Base-by-base conservation (phyloP, 2,797 vertebrate genomes). In the Esox masquinongy region DNA sequence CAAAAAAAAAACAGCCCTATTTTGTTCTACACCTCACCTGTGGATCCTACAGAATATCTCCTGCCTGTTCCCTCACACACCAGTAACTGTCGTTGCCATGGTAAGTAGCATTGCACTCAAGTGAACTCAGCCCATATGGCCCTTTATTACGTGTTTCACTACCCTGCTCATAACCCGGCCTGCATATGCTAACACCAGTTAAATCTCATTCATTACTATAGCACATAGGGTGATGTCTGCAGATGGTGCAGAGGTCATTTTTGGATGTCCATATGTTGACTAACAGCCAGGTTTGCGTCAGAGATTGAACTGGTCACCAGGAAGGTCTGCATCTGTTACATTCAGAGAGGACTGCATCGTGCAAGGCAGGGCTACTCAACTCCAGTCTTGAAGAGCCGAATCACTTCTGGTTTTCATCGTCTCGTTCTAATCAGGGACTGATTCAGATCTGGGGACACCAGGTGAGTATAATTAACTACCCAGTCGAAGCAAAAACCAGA, bases 21-120 rank as follows among this genome's bases (percentile, higher is more conserved):
- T 88, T 88, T 88, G 85, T 88, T 89, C 73, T 71, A 78, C 78
- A 79, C 79, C 83, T 88, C 87, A 84, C 86, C 89, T 82, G 83
- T 53, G 51, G 51, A 86, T 84, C 86, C 88, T 82, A 84, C 39
- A 43, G 39, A 43, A 43, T 81, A 84, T 84, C 82, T 86, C 74
- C 80, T 76, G 74, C 75, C 82, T 87, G 88, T 90, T 91, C 89
- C 87, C 80, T 73, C 72, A 76, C 82, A 80, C 79, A 19, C 11
- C 53, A 56, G 77, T 80, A 82, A 68, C 79, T 74, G 74, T 12
- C 76, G 85, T 83, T 61, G 19, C 79, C 68, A 76, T 22, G 36
- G 80, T 53, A 17, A 53, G 5, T 53, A 53, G 66, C 61, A 9
- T 34, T 69, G 49, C n/a, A 43, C 66, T 75, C 36, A 26, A 70